Evolutionary conservation across 1,140 invertebrate genomes (phyloP).

Genomic region (Drosophila cardini): DNA sequence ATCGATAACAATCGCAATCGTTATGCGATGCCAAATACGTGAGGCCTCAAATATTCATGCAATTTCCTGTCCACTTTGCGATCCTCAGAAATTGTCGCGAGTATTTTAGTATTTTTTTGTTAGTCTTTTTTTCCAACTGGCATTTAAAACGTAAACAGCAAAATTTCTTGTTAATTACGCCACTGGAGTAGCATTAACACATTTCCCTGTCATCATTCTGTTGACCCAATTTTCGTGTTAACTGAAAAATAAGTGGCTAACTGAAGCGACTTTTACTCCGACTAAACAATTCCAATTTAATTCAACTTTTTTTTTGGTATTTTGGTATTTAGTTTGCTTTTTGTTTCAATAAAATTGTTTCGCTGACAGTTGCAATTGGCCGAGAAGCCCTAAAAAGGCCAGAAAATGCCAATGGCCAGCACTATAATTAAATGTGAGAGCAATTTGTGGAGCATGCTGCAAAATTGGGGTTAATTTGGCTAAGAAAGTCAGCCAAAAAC

Average conservation of each 20-base stretch:
- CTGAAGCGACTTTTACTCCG: constrained; percentile 25
- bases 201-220: constrained; percentile 73
- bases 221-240: constrained; percentile 64
- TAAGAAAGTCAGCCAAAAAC: constrained; percentile 2
- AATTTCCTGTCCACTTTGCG: constrained; percentile 58
- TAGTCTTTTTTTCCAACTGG: neutral
- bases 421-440: constrained; percentile 63
- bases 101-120: constrained; percentile 5
- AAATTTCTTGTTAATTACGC: constrained; percentile 68
- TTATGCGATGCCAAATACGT: constrained; percentile 4
- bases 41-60: constrained; percentile 39
- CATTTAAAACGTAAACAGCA: constrained; percentile 45
- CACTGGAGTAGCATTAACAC: constrained; percentile 71
- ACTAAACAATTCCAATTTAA: constrained; percentile 45
- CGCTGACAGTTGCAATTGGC: constrained; percentile 62
- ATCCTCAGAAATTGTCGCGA: constrained; percentile 21
- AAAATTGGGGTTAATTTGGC: constrained; percentile 9
- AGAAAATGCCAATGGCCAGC: constrained; percentile 13
- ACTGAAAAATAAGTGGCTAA: constrained; percentile 50
- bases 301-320: constrained; percentile 28
- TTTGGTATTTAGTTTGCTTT: neutral
- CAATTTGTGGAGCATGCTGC: constrained; percentile 54
- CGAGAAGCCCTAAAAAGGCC: neutral
- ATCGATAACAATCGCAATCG: neutral
- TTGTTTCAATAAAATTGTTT: constrained; percentile 31